phyloP scores from a whole-genome alignment of 2,113 vertebrate genomes.

The Nyctibius bracteatus region DNA sequence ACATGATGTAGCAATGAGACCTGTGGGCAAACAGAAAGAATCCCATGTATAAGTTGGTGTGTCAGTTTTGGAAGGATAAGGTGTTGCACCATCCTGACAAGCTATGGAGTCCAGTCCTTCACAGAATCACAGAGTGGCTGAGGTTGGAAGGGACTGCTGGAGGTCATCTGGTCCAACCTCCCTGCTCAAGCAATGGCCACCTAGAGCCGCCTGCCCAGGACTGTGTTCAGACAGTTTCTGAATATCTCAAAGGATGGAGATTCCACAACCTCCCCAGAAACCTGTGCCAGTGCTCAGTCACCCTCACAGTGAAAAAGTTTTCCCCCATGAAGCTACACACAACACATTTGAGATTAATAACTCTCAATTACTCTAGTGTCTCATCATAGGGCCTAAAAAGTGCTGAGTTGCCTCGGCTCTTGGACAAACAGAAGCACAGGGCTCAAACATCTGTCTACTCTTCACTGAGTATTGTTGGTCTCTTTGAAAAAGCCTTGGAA shows the following conservation, averaged over 20 bases:
- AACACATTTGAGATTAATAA: background rate
- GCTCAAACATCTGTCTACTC: background rate
- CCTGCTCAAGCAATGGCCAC: background rate
- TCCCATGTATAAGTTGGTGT: background rate
- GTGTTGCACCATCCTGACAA: background rate
- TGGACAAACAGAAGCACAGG: background rate
- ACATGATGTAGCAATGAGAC: background rate
- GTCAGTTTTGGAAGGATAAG: background rate
- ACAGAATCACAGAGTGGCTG: background rate
- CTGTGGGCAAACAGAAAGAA: background rate
- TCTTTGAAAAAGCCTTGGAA: background rate
- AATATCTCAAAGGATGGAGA: background rate
- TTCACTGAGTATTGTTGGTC: background rate
- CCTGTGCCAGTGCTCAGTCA: background rate
- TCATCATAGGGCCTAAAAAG: background rate
- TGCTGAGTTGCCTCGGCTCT: background rate
- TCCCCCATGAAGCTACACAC: background rate
- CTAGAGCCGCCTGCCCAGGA: background rate
- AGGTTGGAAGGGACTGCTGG: background rate
- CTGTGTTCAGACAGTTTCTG: background rate
- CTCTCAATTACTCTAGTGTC: background rate
- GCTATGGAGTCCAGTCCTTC: background rate
- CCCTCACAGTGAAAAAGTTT: background rate
- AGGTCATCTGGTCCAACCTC: background rate
- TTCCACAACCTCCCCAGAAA: background rate